Evolutionary conservation across 2,888 invertebrate species (phyloP), one percentile per base, ranked within the genome.

Genomic region (Microctonus brassicae): DNA sequence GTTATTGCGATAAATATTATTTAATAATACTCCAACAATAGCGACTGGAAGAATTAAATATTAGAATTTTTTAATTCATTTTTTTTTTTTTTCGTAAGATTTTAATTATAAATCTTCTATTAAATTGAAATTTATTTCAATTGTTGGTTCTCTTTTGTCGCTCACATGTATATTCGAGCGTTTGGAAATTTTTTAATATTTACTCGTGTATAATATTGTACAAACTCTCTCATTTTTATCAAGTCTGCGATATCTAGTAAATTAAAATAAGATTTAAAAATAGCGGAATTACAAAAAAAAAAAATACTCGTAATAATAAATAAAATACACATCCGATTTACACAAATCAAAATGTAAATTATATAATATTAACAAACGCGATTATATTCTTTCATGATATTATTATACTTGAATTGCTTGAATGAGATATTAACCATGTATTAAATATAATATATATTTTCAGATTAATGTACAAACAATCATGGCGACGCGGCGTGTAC

Each of bases 131-230:
- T 58, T 58, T 24, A 24, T 34, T 17, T 39, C 29, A 33, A 17
- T 26, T 52, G n/a, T n/a, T n/a, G n/a, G 33, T 42, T 64, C 26
- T 26, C n/a, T 24, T n/a, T n/a, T n/a, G n/a, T n/a, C n/a, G n/a
- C n/a, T n/a, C n/a, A n/a, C n/a, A 24, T 29, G 24, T 64, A 26
- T 64, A 47, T 47, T 7, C 42, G 17, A 11, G 36, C 10, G 24
- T 20, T 26, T 52, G 63, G 63, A 64, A 64, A 52, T 29, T 64
- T 64, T 64, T 52, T 20, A 20, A 64, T 62, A 39, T 62, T 62
- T 62, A 24, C 26, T 26, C 17, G 9, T 10, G 11, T 7, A 22
- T 10, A 17, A 64, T 52, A 42, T 58, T 33, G 58, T 33, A 34
- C 58, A 58, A 58, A 34, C n/a, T n/a, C 33, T 33, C 58, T 29